phyloP scores from a whole-genome alignment of 2,113 vertebrate species.

The Silurus meridionalis region DNA sequence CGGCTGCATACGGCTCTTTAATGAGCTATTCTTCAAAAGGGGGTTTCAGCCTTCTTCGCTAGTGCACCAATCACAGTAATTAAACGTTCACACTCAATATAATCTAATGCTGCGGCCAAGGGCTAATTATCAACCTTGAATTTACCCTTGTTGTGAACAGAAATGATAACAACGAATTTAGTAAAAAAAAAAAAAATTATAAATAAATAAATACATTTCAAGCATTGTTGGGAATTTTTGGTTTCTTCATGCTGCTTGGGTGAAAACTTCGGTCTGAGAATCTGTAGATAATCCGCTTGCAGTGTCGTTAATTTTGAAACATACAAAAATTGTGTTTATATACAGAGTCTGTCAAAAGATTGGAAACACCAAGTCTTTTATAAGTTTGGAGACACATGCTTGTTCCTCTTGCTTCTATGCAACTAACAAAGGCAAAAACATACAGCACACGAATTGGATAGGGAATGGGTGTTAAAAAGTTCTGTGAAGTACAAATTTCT shows the following conservation, averaged over 20 bases:
- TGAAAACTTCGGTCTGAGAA: background rate
- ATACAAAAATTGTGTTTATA: too few relatives aligned
- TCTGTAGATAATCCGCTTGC: background rate
- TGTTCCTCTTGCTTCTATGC: too few relatives aligned
- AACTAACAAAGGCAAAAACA: too few relatives aligned
- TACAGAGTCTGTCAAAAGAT: too few relatives aligned
- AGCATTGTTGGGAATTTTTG: background rate
- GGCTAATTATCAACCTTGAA: conserved; percentile 26
- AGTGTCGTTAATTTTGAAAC: too few relatives aligned
- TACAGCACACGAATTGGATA: too few relatives aligned
- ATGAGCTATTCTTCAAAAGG: conserved; percentile 28
- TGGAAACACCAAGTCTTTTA: too few relatives aligned
- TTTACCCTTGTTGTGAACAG: conserved; percentile 17
- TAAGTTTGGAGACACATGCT: too few relatives aligned
- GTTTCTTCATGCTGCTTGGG: background rate
- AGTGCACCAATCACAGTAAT: conserved; percentile 34
- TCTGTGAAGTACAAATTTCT: too few relatives aligned
- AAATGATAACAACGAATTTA: background rate
- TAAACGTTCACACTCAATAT: conserved; percentile 25
- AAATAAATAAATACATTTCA: background rate
- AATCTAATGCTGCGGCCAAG: conserved; percentile 10
- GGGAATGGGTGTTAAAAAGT: too few relatives aligned
- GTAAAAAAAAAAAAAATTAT: background rate
- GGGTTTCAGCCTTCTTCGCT: conserved; percentile 4
- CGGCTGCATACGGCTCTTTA: conserved; percentile 10